Base-by-base conservation (phyloP, 2,888 invertebrate genomes). In the Apotomis betuletana region DNA sequence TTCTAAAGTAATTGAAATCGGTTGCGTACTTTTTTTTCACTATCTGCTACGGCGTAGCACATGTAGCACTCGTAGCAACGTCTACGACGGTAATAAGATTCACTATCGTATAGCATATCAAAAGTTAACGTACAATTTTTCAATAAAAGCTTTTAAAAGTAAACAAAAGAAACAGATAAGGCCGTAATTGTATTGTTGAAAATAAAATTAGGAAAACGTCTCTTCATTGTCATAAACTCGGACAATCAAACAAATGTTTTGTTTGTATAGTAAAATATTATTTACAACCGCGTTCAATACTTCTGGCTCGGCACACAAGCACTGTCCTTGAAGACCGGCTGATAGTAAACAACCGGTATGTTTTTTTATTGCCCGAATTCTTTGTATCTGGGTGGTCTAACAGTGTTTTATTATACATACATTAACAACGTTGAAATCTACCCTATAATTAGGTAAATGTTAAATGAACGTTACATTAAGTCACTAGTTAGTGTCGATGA, bases 301-400 rank as follows among this genome's bases (percentile, higher is more conserved):
- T 52, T 59, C 52, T 63, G 57, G 51, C 61, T 58, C 62, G 52
- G 55, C 57, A 49, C 57, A 61, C 62, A 57, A 67, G 67, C 51
- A 67, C 52, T 72, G 72, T 68, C 72, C 72, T 72, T 72, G 72
- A 72, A 67, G 12, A 55, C 55, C 63, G 54, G 58, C 58, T 61
- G 62, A 72, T 72, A 72, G 68, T 68, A 63, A 72, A 71, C 62
- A 71, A 72, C 72, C 72, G 72, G 72, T 68, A 72, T 63, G 44
- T 67, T 71, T 70, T 67, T 67, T 72, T 72, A 72, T 54, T 68
- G 72, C 68, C 63, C 63, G 54, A 63, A 72, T 68, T 63, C 68
- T 68, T 63, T 72, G 58, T 72, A 63, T 63, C 63, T 72, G 72
- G 72, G 72, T 72, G 72, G 72, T 72, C 72, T 71, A 67, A 71